Base-by-base conservation (phyloP, 2,888 invertebrate species). In the Anorthoa munda region DNA sequence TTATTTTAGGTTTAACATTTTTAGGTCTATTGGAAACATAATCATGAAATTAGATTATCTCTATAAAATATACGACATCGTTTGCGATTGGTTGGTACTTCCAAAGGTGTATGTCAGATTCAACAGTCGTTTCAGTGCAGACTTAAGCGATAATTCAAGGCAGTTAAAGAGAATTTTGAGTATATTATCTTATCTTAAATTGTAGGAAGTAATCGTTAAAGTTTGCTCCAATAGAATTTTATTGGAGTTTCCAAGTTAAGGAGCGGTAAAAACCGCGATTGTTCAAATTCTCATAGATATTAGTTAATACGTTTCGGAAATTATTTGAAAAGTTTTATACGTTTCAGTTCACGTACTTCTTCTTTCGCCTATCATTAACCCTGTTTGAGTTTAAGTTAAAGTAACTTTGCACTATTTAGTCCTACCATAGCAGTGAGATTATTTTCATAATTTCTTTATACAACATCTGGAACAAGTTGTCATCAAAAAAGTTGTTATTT, bases 151-250 rank as follows among this genome's bases (percentile, higher is more conserved):
- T 88, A 86, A 87, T 87, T 90, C 83, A 75, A 67, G 65, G 56
- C 73, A 81, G 75, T 85, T 83, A 79, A 74, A 85, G 82, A 81
- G 83, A 87, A 86, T 87, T 86, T 85, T 82, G 82, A 84, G 76
- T 72, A 83, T 80, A 70, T 77, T 68, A 79, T 84, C 84, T 87
- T 80, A 87, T 86, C 82, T 82, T 82, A 79, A 77, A 73, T 68
- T 75, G 75, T 77, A 81, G 65, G 77, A 85, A 87, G 66, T 69
- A 66, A 74, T 53, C 53, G 72, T 82, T 66, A 72, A 86, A 79
- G 60, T 82, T 74, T 50, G 45, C 56, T 73, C 46, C 60, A 75
- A 72, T 85, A 79, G 80, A 72, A 77, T 86, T 80, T 85, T 84
- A 85, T 76, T 78, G 45, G 64, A 75, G 69, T 82, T 86, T 5